Evolutionary conservation across 2,888 invertebrate species (phyloP), one percentile per base, ranked within the genome.

Genomic region (Tipula confusa): DNA sequence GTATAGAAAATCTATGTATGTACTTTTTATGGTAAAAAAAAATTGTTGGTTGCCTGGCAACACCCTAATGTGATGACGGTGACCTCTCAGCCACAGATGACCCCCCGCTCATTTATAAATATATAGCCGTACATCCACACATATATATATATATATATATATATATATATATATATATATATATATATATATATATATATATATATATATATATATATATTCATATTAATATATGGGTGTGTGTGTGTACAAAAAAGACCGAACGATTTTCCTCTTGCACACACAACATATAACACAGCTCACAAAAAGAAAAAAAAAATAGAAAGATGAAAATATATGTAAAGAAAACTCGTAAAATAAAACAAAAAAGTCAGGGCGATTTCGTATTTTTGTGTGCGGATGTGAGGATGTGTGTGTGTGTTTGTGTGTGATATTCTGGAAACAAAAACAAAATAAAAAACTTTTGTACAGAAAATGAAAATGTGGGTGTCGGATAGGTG

Each of bases 51-150:
- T 64, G 64, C 64, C 3, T 64, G 64, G 64, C 64, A 64, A 64
- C 64, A 64, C 64, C 64, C 64, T 64, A 64, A 64, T 64, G 64
- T 64, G 64, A 64, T 64, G 64, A 64, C 64, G 64, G 64, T 64
- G 64, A 64, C 64, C 64, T 64, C 64, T 64, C 64, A 64, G 64
- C 64, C 64, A 64, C 64, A 64, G 64, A 64, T 64, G 64, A 64
- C 64, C 64, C 64, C 64, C 24, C 33, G 33, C 33, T 33, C 33
- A 33, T 11, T 9, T 33, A 33, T 33, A 33, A n/a, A n/a, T n/a
- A n/a, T n/a, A n/a, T n/a, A n/a, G n/a, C n/a, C n/a, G n/a, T n/a
- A n/a, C n/a, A n/a, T n/a, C 3, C 43, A 3, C n/a, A n/a, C n/a
- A 43, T 36, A 36, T 36, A 9, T 43, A 38, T 38, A 43, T 43